Percentiles rank a stretch among this genome's conserved stretches.
Evolutionary conservation across 2,113 vertebrate genomes (phyloP).

Genomic region (Lanius ludovicianus): DNA sequence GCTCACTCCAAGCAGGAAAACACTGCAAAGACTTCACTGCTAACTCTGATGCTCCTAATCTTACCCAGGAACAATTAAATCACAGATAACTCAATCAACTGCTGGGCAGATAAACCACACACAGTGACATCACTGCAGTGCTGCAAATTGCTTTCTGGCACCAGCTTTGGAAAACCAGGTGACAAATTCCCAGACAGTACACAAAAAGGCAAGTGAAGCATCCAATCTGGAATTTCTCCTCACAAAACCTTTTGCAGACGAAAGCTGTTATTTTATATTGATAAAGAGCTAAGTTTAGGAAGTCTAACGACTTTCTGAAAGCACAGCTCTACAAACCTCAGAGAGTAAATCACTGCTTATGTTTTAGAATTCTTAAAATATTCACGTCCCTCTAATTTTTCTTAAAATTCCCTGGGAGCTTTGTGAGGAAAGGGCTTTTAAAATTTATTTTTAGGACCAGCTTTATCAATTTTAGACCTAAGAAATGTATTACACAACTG

Average conservation of each 20-base stretch:
- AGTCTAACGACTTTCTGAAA: not conserved
- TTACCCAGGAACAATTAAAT: not conserved
- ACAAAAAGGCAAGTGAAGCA: not conserved
- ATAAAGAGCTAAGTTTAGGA: not conserved
- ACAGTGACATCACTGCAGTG: not conserved
- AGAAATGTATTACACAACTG: not conserved
- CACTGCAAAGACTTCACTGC: not conserved
- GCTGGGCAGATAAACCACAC: not conserved
- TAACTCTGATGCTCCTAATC: fast-evolving
- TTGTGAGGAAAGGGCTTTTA: not conserved
- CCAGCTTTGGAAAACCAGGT: not conserved
- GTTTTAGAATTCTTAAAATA: not conserved
- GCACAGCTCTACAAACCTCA: not conserved
- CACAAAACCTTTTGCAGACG: not conserved
- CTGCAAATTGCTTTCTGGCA: not conserved
- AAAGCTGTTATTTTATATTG: not conserved
- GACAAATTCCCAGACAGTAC: not conserved
- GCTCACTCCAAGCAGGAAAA: not conserved
- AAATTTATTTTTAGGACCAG: not conserved
- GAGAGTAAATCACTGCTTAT: not conserved
- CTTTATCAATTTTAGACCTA: not conserved
- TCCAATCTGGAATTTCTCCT: not conserved
- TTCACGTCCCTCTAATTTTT: not conserved
- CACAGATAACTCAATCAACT: not conserved
- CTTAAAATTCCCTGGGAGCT: not conserved